Base-by-base conservation (phyloP, 2,113 vertebrate species). In the Cromileptes altivelis region DNA sequence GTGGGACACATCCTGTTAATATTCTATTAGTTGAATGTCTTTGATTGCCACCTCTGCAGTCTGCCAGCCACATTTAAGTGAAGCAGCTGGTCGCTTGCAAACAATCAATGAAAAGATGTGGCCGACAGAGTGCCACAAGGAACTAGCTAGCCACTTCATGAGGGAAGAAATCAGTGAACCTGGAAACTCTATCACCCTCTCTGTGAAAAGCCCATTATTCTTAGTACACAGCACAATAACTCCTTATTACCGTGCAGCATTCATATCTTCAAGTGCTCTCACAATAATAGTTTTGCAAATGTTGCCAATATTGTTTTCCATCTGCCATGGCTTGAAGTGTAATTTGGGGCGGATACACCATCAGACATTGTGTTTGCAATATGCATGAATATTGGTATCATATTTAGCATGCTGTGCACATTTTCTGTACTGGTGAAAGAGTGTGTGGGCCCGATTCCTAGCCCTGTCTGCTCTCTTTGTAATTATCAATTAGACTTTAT, bases 401-500 rank as follows among this genome's bases (percentile, higher is more conserved):
- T 89, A 75, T 87, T 93, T 91, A 89, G 80, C 75, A 84, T 86
- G 80, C 82, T 73, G 78, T 83, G 85, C 87, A 83, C 89, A 91
- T 78, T 90, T 88, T 71, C 63, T 74, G 45, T 70, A 47, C 72
- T 45, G 67, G 64, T 68, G 73, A 85, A 89, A 85, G 78, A 78
- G 60, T 56, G 80, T 80, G 77, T 81, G 75, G 77, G 91, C 78
- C 42, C n/a, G 37, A 74, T 73, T 90, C 70, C 71, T 73, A 25
- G 75, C 69, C 82, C 65, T 68, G 3, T 82, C 78, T 85, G 86
- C 91, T 91, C 86, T 85, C 85, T 87, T 72, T 89, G 85, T 92
- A 93, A 93, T 93, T 91, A 95, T 93, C 91, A 91, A 93, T 93
- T 91, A 90, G 86, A 84, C 70, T 86, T 87, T 82, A 93, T 93